These are phyloP conservation scores for Cinclus mexicanus DNA, from an alignment of 2,113 vertebrate genomes.

Conservation along the genomic window DNA sequence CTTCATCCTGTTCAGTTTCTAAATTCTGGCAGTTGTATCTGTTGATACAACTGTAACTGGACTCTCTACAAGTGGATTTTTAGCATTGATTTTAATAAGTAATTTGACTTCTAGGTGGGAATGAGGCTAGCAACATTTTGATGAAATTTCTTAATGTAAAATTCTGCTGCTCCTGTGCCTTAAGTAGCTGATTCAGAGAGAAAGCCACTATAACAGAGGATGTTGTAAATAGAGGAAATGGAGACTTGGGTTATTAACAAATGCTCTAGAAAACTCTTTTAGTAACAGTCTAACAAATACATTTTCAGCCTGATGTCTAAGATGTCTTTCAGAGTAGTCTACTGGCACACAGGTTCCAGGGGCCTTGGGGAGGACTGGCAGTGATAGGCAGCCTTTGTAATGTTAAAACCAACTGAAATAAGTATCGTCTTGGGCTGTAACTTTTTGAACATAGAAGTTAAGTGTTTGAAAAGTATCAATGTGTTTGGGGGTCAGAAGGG, in stretches of 20 bases:
- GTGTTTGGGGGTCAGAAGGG: not conserved
- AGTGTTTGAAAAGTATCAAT: not conserved
- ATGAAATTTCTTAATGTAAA: not conserved
- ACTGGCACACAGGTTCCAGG: not conserved
- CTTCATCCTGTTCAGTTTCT: not conserved
- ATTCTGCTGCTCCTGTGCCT: not conserved
- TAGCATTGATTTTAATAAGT: not conserved
- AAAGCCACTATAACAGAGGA: not conserved
- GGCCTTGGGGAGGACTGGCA: not conserved
- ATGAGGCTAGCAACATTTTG: not conserved
- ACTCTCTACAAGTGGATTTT: not conserved
- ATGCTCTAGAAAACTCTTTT: not conserved
- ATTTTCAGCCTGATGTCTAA: not conserved
- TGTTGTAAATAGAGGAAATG: rapidly evolving
- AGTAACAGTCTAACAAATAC: not conserved
- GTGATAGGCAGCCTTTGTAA: not conserved
- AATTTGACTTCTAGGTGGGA: not conserved
- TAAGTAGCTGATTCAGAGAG: not conserved
- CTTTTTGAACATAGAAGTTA: not conserved
- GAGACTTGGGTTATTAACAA: not conserved
- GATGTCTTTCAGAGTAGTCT: not conserved
- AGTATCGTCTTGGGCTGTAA: not conserved
- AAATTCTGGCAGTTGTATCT: not conserved
- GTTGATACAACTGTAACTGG: not conserved
- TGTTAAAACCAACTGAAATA: not conserved